phyloP scores from a whole-genome alignment of 37 sponge, comb jelly and placozoan genomes.

The Aplysina aerophoba region DNA sequence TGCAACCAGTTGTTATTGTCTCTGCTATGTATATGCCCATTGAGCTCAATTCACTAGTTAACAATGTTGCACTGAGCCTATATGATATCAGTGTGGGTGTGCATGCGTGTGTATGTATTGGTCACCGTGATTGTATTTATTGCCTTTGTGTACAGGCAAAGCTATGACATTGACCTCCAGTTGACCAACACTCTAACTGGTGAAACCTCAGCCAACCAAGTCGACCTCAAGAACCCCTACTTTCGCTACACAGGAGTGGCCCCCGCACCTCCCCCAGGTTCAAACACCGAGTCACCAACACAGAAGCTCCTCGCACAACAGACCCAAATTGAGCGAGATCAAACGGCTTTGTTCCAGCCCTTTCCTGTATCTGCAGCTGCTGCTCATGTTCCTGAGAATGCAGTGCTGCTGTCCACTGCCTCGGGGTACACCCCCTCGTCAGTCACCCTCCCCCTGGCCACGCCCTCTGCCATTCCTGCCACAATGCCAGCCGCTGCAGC shows the following conservation, averaged over 20 bases:
- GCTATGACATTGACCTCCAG: conserved; percentile 79
- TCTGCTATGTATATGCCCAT: no score
- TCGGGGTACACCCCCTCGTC: not conserved
- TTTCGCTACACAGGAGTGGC: conserved; percentile 87
- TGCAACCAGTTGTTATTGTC: no score
- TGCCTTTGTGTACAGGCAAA: conserved; percentile 86
- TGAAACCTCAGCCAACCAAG: conserved; percentile 23
- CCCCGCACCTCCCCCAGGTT: conserved; percentile 74
- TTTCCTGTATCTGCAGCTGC: not conserved
- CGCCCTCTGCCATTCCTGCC: not conserved
- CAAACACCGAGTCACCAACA: conserved; percentile 14
- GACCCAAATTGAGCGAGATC: not conserved
- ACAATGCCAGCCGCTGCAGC: not conserved
- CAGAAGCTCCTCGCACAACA: conserved; percentile 8
- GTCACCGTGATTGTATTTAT: no score
- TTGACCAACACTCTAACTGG: conserved; percentile 57
- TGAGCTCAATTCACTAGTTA: no score
- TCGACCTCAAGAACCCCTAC: conserved; percentile 98
- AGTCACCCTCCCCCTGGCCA: not conserved
- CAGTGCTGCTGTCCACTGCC: not conserved
- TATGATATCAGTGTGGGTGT: no score
- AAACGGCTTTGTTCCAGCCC: not conserved
- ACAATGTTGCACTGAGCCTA: no score
- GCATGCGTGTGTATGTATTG: no score
- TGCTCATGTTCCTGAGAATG: not conserved